These are phyloP conservation scores for Drosophila serrata DNA, from an alignment of 1,140 invertebrate genomes.

Conservation along the genomic window DNA sequence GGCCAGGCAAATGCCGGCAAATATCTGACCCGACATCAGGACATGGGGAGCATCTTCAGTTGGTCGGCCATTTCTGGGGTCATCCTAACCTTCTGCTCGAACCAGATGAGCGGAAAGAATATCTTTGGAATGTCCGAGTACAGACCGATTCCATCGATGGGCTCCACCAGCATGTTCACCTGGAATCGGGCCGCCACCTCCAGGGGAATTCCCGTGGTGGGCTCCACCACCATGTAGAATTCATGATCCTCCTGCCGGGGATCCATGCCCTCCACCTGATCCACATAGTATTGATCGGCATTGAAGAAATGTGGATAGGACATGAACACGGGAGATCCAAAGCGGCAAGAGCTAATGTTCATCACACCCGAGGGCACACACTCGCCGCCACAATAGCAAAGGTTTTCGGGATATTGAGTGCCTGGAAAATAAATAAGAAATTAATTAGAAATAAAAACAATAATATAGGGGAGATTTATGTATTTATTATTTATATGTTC, in stretches of 20 bases:
- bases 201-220: conserved; percentile 90
- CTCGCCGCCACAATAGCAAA: conserved; percentile 90
- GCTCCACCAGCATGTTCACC: conserved; percentile 91
- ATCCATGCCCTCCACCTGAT: conserved; percentile 89
- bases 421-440: conserved; percentile 64
- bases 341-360: conserved; percentile 90
- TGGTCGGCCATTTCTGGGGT: conserved; percentile 86
- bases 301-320: conserved; percentile 95
- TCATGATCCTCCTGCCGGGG: conserved; percentile 90
- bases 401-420: conserved; percentile 87
- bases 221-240: conserved; percentile 91
- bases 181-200: conserved; percentile 91
- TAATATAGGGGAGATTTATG: no score
- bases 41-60: conserved; percentile 67
- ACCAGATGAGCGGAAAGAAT: conserved; percentile 92
- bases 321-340: conserved; percentile 92
- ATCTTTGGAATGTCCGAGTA: conserved; percentile 89
- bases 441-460: no score
- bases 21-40: conserved; percentile 70
- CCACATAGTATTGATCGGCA: conserved; percentile 89
- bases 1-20: conserved; percentile 69
- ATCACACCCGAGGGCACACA: conserved; percentile 90
- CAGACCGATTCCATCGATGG: conserved; percentile 88
- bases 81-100: conserved; percentile 89
- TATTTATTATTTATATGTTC: no score